These are phyloP conservation scores for Drosophila busckii DNA, from an alignment of 1,140 invertebrate species.

Conservation along the genomic window DNA sequence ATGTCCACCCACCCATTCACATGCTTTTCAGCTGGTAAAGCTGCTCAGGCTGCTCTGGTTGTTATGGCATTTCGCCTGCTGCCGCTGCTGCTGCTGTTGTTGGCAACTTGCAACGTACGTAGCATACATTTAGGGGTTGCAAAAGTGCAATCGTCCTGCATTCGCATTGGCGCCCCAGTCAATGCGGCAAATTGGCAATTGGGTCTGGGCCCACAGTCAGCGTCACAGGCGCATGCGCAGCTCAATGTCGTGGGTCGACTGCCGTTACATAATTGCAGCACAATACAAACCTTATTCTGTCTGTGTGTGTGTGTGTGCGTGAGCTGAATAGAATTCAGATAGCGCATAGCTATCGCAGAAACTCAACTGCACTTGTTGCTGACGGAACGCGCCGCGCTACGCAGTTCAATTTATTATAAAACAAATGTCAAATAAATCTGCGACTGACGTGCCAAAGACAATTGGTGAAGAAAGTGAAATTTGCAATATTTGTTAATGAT, in stretches of 20 bases:
- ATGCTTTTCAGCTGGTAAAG: background rate
- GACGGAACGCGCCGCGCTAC: slow-evolving; percentile 35
- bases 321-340: slow-evolving; percentile 6
- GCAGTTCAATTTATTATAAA: background rate
- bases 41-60: slow-evolving; percentile 33
- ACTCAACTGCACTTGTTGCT: slow-evolving; percentile 69
- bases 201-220: slow-evolving; percentile 17
- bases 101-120: slow-evolving; percentile 57
- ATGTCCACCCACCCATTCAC: background rate
- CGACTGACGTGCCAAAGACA: too few relatives aligned
- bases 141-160: slow-evolving; percentile 50
- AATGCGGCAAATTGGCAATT: slow-evolving; percentile 45
- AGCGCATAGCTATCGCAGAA: slow-evolving; percentile 39
- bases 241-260: slow-evolving; percentile 16
- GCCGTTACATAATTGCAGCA: slow-evolving; percentile 48
- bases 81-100: slow-evolving; percentile 52
- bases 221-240: slow-evolving; percentile 59
- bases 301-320: background rate
- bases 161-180: slow-evolving; percentile 56
- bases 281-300: background rate
- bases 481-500: too few relatives aligned
- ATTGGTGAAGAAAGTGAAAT: too few relatives aligned
- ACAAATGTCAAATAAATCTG: too few relatives aligned
- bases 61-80: slow-evolving; percentile 77
- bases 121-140: slow-evolving; percentile 75